Evolutionary conservation across 2,113 vertebrate genomes (phyloP).

Genomic region (Clupea harengus): DNA sequence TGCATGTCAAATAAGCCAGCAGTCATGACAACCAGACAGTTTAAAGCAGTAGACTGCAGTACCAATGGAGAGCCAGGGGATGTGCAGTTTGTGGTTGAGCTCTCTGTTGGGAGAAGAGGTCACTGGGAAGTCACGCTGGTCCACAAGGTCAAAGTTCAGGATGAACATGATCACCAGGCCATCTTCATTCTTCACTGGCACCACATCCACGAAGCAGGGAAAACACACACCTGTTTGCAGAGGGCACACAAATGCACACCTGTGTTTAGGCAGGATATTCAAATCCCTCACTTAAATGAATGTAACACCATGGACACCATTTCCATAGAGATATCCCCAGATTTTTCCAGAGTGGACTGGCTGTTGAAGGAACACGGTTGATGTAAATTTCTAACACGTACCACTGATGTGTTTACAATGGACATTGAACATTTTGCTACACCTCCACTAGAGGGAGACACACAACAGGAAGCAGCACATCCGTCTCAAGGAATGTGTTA

Average conservation of each 20-base stretch:
- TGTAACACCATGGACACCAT: not conserved
- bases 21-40: not conserved
- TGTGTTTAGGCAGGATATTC: not conserved
- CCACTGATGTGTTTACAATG: not conserved
- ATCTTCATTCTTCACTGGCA: slow-evolving; percentile 85
- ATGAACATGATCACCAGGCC: slow-evolving; percentile 91
- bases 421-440: not conserved
- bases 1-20: not conserved
- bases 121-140: slow-evolving; percentile 65
- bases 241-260: slow-evolving; percentile 10
- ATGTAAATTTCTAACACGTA: not conserved
- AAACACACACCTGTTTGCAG: slow-evolving; percentile 79
- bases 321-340: not conserved
- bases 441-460: slow-evolving; percentile 48
- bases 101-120: slow-evolving; percentile 56
- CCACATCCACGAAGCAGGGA: slow-evolving; percentile 82
- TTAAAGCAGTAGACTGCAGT: not conserved
- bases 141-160: slow-evolving; percentile 85
- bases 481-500: not conserved
- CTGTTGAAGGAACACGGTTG: not conserved
- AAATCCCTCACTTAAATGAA: not conserved
- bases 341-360: not conserved
- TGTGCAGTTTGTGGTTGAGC: slow-evolving; percentile 71
- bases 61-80: slow-evolving; percentile 78
- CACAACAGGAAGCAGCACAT: not conserved